These are phyloP conservation scores for Eutolmus rufibarbis DNA, from an alignment of 2,888 invertebrate genomes.

Conservation along the genomic window DNA sequence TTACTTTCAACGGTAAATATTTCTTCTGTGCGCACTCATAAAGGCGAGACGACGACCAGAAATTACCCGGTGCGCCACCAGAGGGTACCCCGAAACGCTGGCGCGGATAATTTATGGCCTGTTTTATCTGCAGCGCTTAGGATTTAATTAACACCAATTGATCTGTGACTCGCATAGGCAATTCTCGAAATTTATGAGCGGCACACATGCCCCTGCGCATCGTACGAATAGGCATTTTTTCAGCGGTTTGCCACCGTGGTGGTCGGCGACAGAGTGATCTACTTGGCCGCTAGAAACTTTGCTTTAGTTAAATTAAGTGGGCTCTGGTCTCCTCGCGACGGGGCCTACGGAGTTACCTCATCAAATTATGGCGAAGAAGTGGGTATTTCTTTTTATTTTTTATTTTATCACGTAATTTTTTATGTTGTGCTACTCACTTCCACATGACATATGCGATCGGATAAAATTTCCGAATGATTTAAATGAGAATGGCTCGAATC, in stretches of 20 bases:
- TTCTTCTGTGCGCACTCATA: background rate
- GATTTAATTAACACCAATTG: constrained; percentile 64
- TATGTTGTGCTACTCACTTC: background rate
- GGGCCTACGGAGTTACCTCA: background rate
- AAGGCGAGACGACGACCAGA: background rate
- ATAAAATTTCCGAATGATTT: background rate
- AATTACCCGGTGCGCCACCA: constrained; percentile 3
- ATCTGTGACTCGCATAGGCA: constrained; percentile 55
- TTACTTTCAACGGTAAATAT: constrained; percentile 17
- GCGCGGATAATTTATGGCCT: constrained; percentile 50
- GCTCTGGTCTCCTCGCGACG: background rate
- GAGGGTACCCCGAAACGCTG: constrained; percentile 31
- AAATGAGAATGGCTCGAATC: background rate
- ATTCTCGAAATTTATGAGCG: constrained; percentile 45
- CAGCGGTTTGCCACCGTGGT: background rate
- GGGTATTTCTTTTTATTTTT: background rate
- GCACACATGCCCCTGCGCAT: background rate
- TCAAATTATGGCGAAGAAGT: background rate
- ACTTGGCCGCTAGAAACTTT: background rate
- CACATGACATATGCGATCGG: background rate
- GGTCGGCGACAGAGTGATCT: background rate
- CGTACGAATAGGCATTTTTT: background rate
- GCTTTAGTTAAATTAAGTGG: background rate
- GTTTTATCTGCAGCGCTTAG: constrained; percentile 50
- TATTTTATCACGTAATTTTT: background rate